Evolutionary conservation across 1,140 invertebrate species (phyloP).

Genomic region (Mactra quadrangularis): DNA sequence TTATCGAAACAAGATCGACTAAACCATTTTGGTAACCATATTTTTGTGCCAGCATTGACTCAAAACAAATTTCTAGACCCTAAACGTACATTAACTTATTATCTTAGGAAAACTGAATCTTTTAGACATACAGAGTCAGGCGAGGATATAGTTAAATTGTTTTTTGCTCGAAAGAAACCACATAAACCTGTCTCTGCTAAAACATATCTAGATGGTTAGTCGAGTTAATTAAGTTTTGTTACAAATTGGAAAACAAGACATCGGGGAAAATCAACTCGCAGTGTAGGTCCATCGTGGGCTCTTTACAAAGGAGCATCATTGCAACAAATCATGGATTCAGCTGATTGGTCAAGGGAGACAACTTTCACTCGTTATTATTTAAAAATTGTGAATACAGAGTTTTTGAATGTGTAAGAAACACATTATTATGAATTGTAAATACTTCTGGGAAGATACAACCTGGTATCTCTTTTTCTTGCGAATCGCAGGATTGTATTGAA

Average conservation of each 20-base stretch:
- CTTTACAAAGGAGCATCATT: conserved; percentile 38
- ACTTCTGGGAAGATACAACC: background rate
- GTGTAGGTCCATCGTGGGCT: conserved; percentile 46
- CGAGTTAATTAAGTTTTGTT: background rate
- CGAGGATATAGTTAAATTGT: conserved; percentile 31
- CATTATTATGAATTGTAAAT: background rate
- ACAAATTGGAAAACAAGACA: background rate
- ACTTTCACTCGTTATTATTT: conserved; percentile 26
- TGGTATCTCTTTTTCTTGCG: background rate
- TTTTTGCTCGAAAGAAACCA: conserved; percentile 26
- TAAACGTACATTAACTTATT: conserved; percentile 23
- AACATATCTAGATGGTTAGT: conserved; percentile 33
- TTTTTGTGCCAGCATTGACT: conserved; percentile 61
- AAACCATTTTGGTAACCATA: conserved; percentile 21
- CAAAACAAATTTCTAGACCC: conserved; percentile 49
- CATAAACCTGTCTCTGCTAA: conserved; percentile 24
- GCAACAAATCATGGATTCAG: background rate
- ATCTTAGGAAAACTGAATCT: conserved; percentile 46
- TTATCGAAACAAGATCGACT: conserved; percentile 59
- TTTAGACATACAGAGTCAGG: background rate
- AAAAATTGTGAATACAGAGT: background rate
- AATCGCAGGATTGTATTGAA: background rate
- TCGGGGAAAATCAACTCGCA: conserved; percentile 20
- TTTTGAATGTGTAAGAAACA: conserved; percentile 35
- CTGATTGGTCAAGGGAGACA: conserved; percentile 43